These are phyloP conservation scores for Nomada ruficornis DNA, from an alignment of 2,888 invertebrate genomes.

Conservation along the genomic window DNA sequence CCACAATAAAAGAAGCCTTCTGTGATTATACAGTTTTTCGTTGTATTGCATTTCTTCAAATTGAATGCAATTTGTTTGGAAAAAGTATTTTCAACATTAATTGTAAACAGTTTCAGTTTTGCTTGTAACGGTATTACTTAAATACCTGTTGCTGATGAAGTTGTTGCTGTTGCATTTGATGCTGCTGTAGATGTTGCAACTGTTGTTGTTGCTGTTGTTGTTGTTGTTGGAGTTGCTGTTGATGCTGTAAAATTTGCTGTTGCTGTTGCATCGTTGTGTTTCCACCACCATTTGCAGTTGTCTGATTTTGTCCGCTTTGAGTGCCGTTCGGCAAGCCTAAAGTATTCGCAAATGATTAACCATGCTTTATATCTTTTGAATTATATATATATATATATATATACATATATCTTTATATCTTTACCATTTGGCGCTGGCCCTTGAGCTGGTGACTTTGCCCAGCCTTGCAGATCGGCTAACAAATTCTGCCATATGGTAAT, in stretches of 20 bases:
- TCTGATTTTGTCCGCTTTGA: slow-evolving; percentile 78
- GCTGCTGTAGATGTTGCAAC: slow-evolving; percentile 86
- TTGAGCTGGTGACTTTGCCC: slow-evolving; percentile 84
- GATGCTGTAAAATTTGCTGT: slow-evolving; percentile 78
- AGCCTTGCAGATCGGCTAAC: slow-evolving; percentile 90
- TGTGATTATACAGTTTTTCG: slow-evolving; percentile 18
- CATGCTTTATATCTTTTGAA: not conserved
- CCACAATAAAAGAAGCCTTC: slow-evolving; percentile 25
- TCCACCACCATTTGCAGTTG: slow-evolving; percentile 75
- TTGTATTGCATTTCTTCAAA: slow-evolving; percentile 13
- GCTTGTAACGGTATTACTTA: slow-evolving; percentile 75
- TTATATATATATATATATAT: too few species aligned
- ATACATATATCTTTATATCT: not conserved
- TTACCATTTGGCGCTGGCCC: slow-evolving; percentile 83
- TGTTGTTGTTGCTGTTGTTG: slow-evolving; percentile 85
- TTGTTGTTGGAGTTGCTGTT: slow-evolving; percentile 81
- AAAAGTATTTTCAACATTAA: slow-evolving; percentile 26
- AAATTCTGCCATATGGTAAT: slow-evolving; percentile 96
- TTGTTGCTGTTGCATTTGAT: slow-evolving; percentile 85
- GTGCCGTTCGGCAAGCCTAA: slow-evolving; percentile 80
- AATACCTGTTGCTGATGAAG: slow-evolving; percentile 87
- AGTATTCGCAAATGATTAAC: slow-evolving; percentile 13
- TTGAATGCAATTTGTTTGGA: not conserved
- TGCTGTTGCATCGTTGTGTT: slow-evolving; percentile 78
- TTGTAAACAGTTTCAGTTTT: slow-evolving; percentile 58